phyloP scores from a whole-genome alignment of 1,140 invertebrate genomes.

The Pantala flavescens region DNA sequence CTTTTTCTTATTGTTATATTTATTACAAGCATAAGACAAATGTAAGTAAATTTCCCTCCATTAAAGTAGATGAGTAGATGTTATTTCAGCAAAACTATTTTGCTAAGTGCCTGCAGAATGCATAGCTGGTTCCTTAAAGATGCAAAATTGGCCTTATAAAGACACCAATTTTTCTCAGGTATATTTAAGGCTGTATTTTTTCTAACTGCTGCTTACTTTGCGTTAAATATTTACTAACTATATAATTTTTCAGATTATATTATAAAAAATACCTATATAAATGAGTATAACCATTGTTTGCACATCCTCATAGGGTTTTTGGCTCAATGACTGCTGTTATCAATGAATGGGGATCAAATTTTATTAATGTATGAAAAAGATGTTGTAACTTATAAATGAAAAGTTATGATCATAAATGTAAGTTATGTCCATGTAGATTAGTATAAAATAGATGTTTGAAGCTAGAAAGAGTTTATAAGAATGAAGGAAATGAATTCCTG shows the following conservation, averaged over 20 bases:
- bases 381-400: neutral
- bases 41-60: neutral
- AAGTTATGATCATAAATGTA: neutral
- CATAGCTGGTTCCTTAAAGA: neutral
- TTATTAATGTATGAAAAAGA: neutral
- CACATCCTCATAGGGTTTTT: neutral
- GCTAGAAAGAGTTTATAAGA: neutral
- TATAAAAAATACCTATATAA: neutral
- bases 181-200: constrained; percentile 4
- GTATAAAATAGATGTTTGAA: neutral
- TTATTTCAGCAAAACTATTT: neutral
- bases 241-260: neutral
- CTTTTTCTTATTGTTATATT: too few species aligned
- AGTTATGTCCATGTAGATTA: neutral
- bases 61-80: neutral
- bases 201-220: neutral
- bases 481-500: neutral
- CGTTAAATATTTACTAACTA: neutral
- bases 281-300: neutral
- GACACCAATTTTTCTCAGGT: neutral
- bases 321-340: neutral
- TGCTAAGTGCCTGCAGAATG: neutral
- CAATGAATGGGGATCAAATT: constrained; percentile 2
- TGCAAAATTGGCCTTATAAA: constrained; percentile 2
- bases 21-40: neutral